Evolutionary conservation across 2,113 vertebrate species (phyloP).

Genomic region (Oreotrochilus melanogaster): DNA sequence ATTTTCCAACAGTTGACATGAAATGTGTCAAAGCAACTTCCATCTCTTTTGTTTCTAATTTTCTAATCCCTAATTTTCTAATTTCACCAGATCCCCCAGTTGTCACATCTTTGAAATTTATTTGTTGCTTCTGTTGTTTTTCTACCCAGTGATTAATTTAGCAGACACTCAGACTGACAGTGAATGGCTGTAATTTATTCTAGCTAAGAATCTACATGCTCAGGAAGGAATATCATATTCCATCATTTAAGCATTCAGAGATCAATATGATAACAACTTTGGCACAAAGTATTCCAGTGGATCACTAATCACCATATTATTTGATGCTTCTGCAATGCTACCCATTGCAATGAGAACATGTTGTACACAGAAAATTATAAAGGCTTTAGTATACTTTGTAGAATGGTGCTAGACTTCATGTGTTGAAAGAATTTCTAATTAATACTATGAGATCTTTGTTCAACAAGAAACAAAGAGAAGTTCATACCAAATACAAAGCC

Average conservation of each 20-base stretch:
- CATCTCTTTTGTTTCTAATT: conserved; percentile 5
- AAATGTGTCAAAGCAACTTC: conserved; percentile 5
- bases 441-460: neutral
- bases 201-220: conserved; percentile 29
- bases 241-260: neutral
- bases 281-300: neutral
- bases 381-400: neutral
- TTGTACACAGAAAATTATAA: neutral
- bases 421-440: neutral
- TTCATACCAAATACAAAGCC: neutral
- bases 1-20: conserved; percentile 49
- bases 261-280: neutral
- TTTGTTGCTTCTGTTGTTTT: neutral
- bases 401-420: neutral
- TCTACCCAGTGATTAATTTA: conserved; percentile 42
- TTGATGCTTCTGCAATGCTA: neutral
- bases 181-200: neutral
- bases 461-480: neutral
- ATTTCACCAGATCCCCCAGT: conserved; percentile 25
- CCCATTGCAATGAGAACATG: neutral
- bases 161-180: conserved; percentile 33
- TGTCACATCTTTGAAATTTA: conserved; percentile 35
- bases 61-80: neutral
- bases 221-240: neutral
- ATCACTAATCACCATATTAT: neutral